Conservation (phyloP, 2,888 invertebrate genomes). For the Pocota personata region DNA sequence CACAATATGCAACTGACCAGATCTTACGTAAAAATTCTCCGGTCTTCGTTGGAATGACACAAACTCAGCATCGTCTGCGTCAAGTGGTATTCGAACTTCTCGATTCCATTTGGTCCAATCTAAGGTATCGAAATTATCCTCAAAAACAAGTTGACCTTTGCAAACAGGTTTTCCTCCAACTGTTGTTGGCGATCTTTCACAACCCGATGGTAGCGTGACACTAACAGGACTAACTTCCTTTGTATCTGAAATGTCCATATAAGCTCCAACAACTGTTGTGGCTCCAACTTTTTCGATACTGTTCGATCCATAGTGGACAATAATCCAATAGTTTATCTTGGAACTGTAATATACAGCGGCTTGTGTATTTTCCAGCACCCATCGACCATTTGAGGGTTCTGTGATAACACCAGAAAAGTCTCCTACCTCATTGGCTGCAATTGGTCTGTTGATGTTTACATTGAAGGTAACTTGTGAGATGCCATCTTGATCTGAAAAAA, state of each 20-base stretch:
- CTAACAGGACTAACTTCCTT: neutral
- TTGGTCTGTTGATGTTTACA: conserved; percentile 85
- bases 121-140: conserved; percentile 85
- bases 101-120: conserved; percentile 84
- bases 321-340: conserved; percentile 85
- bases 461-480: conserved; percentile 86
- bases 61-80: conserved; percentile 83
- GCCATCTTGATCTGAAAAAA: conserved; percentile 76
- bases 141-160: conserved; percentile 84
- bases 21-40: conserved; percentile 77
- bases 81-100: conserved; percentile 85
- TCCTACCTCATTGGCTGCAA: conserved; percentile 84
- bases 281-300: conserved; percentile 28
- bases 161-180: conserved; percentile 82
- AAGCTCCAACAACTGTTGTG: neutral
- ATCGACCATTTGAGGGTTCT: conserved; percentile 83
- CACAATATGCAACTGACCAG: conserved; percentile 78
- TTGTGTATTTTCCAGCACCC: conserved; percentile 84
- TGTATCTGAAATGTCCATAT: neutral
- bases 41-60: conserved; percentile 78
- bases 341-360: conserved; percentile 84
- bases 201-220: conserved; percentile 1
- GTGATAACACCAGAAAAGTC: conserved; percentile 83
- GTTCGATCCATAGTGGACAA: conserved; percentile 79
- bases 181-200: conserved; percentile 76